Evolutionary conservation across 2,888 invertebrate species (phyloP).

Genomic region (Rhogogaster chlorosoma): DNA sequence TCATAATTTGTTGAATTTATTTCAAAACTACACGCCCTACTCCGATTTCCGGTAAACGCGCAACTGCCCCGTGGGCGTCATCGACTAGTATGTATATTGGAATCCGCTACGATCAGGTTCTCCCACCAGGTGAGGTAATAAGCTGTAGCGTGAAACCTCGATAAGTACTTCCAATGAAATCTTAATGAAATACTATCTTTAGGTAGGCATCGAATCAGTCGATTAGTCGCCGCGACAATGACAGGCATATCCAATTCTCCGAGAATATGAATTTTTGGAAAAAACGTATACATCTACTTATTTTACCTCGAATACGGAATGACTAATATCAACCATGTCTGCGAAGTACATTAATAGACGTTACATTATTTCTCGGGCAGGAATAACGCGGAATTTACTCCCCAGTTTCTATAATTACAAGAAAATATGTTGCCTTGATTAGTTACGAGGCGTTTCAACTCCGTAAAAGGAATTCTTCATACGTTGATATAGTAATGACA

Average conservation of each 20-base stretch:
- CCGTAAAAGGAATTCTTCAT: slow-evolving; percentile 8
- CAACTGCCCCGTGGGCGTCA: slow-evolving; percentile 24
- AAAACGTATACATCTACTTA: not conserved
- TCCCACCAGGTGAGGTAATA: slow-evolving; percentile 25
- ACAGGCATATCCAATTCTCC: not conserved
- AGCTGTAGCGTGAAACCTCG: not conserved
- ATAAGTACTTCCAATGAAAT: not conserved
- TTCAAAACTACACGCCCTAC: not conserved
- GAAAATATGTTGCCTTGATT: not conserved
- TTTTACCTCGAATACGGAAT: not conserved
- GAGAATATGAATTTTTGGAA: not conserved
- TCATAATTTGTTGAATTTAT: not conserved
- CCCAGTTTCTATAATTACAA: not conserved
- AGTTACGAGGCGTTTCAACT: not conserved
- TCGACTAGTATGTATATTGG: slow-evolving; percentile 16
- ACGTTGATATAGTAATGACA: not conserved
- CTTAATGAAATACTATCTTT: not conserved
- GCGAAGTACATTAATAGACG: not conserved
- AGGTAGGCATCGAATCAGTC: not conserved
- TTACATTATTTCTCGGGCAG: not conserved
- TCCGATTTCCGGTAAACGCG: slow-evolving; percentile 29
- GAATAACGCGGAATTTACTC: not conserved
- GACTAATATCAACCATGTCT: not conserved
- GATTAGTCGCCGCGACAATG: not conserved
- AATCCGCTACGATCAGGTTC: slow-evolving; percentile 35